These are phyloP conservation scores for Catonia carolina DNA, from an alignment of 2,888 invertebrate genomes.

Conservation along the genomic window DNA sequence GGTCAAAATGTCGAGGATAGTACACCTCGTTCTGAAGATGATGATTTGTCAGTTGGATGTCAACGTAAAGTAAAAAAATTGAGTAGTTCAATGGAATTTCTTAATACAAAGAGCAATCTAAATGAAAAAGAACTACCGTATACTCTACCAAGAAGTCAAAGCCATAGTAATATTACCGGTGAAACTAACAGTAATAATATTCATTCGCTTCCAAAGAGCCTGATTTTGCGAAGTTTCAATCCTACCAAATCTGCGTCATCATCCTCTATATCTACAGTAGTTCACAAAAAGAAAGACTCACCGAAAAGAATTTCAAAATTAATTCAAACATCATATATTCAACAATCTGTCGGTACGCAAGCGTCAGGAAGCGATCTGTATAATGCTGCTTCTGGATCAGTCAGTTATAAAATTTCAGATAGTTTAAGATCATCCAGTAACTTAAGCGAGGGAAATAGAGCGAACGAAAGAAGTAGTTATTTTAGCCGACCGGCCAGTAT, in stretches of 20 bases:
- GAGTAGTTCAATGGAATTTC: constrained; percentile 28
- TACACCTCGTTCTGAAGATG: neutral
- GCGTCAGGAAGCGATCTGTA: no score
- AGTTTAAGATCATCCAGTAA: neutral
- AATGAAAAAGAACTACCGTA: constrained; percentile 1
- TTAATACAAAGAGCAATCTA: constrained; percentile 1
- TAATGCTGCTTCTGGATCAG: constrained; percentile 36
- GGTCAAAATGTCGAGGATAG: neutral
- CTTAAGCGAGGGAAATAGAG: neutral
- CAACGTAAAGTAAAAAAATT: constrained; percentile 18
- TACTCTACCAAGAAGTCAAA: constrained; percentile 28
- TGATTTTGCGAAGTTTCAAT: constrained; percentile 14
- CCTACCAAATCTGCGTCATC: constrained; percentile 32
- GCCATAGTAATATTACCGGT: constrained; percentile 23
- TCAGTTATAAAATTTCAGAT: neutral
- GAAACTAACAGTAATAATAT: constrained; percentile 4
- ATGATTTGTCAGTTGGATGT: no score
- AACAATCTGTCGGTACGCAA: constrained; percentile 41
- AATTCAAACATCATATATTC: constrained; percentile 31
- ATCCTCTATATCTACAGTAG: constrained; percentile 43
- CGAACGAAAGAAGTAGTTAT: no score
- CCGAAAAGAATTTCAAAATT: constrained; percentile 38
- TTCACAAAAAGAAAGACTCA: constrained; percentile 32
- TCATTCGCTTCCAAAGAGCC: neutral
- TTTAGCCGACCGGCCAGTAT: no score